Conservation (phyloP, 2,797 vertebrate genomes). For the Gephyroberyx darwinii region DNA sequence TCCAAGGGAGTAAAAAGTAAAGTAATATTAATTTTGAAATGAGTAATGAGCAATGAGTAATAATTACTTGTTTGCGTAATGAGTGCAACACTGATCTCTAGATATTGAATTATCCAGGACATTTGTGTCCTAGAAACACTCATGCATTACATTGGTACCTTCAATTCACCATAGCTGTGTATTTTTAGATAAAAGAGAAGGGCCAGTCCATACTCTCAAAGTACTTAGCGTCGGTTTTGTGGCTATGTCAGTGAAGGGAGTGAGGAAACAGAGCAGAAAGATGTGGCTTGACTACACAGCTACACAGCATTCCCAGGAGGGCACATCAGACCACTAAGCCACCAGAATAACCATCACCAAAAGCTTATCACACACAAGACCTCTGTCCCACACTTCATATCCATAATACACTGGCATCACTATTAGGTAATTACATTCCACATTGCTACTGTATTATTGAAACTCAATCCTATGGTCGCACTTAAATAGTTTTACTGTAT, state of each 20-base stretch:
- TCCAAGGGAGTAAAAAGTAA: too few species aligned
- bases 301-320: neutral
- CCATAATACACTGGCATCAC: neutral
- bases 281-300: neutral
- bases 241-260: neutral
- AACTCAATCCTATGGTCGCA: conserved; percentile 7
- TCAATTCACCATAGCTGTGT: conserved; percentile 14
- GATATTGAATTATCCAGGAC: conserved; percentile 1
- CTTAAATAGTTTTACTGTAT: conserved; percentile 18
- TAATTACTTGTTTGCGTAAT: neutral
- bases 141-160: neutral
- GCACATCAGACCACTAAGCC: neutral
- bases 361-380: neutral
- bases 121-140: conserved; percentile 20
- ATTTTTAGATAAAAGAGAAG: neutral
- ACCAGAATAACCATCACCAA: neutral
- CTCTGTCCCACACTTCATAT: too few species aligned
- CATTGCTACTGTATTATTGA: conserved; percentile 6
- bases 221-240: neutral
- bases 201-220: neutral
- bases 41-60: too few species aligned
- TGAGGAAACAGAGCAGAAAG: neutral
- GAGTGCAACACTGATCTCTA: neutral
- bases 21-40: too few species aligned
- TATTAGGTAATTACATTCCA: neutral